Evolutionary conservation across 2,797 vertebrate species (phyloP), one percentile per base, ranked within the genome.

Genomic region (Spondyliosoma cantharus): DNA sequence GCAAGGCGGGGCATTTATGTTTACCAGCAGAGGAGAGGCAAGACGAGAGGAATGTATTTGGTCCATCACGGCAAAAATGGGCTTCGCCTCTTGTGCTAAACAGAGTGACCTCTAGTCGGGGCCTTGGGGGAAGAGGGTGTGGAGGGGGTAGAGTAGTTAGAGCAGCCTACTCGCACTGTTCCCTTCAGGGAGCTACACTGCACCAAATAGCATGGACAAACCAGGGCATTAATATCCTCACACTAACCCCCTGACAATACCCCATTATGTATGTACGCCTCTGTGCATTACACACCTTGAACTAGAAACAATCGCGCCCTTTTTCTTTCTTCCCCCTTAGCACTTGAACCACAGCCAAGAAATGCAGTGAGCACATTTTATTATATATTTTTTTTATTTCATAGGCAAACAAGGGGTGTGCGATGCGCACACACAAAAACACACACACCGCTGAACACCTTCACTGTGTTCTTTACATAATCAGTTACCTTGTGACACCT

Each of bases 151-250:
- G 88, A 83, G 90, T 89, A 91, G 91, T 92, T 92, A 93, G 92
- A 93, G 92, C 93, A 90, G 86, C 83, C 71, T 85, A 84, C 86
- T 92, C 92, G 90, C 87, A 82, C 87, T 83, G 90, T 91, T 94
- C 91, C 93, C 94, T 93, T 95, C 89, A 87, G 93, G 93, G 92
- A 95, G 91, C 92, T 81, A 91, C 89, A 93, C 87, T 91, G 92
- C 91, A 92, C 91, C 91, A 94, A 93, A 93, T 90, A 92, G 89
- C 92, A 81, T 84, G 90, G 90, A 89, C 90, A 87, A 92, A 93
- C 90, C 92, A 91, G 78, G 79, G 90, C 93, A 95, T 95, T 95
- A 95, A 95, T 95, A 95, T 94, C 92, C 88, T 85, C 83, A 82
- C 90, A 87, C 90, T 91, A 93, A 93, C 90, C 94, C 90, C 92